Base-by-base conservation (phyloP, 1,140 invertebrate genomes). In the Cydia fagiglandana region DNA sequence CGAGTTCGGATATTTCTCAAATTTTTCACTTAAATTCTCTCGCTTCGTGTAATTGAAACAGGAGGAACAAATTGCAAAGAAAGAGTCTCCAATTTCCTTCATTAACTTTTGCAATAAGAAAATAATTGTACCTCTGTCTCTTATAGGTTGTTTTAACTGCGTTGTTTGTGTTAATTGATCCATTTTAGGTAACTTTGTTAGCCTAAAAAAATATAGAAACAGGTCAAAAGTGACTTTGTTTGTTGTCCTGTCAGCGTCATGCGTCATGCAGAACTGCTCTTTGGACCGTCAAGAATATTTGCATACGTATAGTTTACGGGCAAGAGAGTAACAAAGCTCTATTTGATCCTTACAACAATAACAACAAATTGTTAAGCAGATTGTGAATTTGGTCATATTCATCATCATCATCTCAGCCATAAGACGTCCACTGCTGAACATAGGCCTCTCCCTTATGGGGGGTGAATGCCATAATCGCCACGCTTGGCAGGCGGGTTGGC, bases 11-110 rank as follows among this genome's bases (percentile, higher is more conserved):
- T 77, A 74, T 77, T 80, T 68, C 74, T 76, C 12, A 77, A 38
- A 76, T 81, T 81, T 81, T 77, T 74, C 78, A 79, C 74, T 79
- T 79, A 76, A 76, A 76, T 70, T 70, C n/a, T 41, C 45, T 70
- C 66, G 66, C 38, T 70, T 70, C 30, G 66, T 70, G 66, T 70
- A 70, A 70, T 70, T 70, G 66, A 70, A 70, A 41, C 66, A 45
- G 66, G 66, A 70, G 38, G 66, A 70, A 70, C 66, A 45, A 70
- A 70, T 70, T 70, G 17, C 34, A 70, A 70, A 70, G 66, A 70
- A 45, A 45, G 66, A 70, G 17, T 70, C 34, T 70, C 66, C 34
- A 38, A 70, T 70, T 70, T 70, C 66, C 15, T 70, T 70, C 66
- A 70, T 70, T 70, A 70, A 70, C 66, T 70, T 61, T 24, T 70